Percentiles rank a stretch among this genome's conserved stretches.
These are phyloP conservation scores for Steinernema scapterisci DNA, from an alignment of 2,888 invertebrate species.

Conservation along the genomic window DNA sequence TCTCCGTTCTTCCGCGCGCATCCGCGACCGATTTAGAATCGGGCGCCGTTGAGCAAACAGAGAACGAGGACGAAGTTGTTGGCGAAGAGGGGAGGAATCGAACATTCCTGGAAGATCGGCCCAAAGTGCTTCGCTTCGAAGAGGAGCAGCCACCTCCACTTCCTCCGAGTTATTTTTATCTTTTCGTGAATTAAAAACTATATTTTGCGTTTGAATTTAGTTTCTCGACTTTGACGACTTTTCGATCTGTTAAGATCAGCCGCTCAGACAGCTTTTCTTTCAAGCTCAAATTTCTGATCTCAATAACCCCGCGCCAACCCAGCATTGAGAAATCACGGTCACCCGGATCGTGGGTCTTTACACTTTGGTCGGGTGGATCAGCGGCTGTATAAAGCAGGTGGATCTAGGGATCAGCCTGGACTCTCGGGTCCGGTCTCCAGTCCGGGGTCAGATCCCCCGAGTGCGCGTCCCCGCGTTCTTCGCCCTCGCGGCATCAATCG, in stretches of 20 bases:
- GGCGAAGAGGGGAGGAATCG: no score
- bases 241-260: no score
- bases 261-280: no score
- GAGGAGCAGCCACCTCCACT: not conserved
- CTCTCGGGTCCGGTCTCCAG: not conserved
- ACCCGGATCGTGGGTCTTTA: no score
- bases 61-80: not conserved
- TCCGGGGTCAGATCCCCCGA: not conserved
- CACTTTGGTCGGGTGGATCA: no score
- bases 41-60: conserved; percentile 3
- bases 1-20: not conserved
- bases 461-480: not conserved
- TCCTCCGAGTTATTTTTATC: not conserved
- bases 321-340: no score
- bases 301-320: no score
- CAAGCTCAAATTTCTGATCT: no score
- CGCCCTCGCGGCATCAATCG: not conserved
- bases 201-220: no score
- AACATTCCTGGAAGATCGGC: conserved; percentile 2
- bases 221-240: no score
- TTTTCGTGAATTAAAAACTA: not conserved
- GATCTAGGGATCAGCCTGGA: no score
- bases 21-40: conserved; percentile 23
- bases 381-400: no score
- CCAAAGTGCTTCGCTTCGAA: not conserved